Conservation (phyloP, 2,113 vertebrate species). For the Promerops cafer region DNA sequence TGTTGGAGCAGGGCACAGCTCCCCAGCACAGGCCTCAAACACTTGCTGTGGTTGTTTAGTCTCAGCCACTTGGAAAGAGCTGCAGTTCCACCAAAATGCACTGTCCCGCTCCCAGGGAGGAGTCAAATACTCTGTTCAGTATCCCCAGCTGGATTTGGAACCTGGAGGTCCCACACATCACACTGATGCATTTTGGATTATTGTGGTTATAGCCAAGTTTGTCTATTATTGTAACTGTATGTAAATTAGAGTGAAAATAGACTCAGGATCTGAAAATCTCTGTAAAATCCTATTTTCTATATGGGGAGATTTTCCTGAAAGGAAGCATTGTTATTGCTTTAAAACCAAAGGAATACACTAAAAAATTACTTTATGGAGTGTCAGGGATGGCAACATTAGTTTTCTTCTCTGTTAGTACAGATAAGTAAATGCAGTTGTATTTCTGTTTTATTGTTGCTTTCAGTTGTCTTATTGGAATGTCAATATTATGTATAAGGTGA, state of each 20-base stretch:
- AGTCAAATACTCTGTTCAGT: background rate
- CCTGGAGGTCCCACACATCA: background rate
- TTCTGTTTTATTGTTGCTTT: background rate
- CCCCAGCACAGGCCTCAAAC: background rate
- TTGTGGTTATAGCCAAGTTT: background rate
- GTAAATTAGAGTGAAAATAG: background rate
- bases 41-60: background rate
- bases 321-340: background rate
- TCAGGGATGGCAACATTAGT: background rate
- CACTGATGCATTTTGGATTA: background rate
- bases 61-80: background rate
- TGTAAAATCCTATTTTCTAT: background rate
- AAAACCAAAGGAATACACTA: background rate
- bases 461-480: background rate
- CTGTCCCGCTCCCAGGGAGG: background rate
- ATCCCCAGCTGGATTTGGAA: background rate
- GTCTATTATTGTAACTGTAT: background rate
- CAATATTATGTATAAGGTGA: background rate
- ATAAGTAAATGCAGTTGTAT: background rate
- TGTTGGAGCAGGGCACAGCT: background rate
- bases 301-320: background rate
- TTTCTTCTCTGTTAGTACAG: background rate
- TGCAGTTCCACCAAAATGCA: background rate
- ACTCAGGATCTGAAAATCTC: background rate
- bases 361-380: background rate